Evolutionary conservation across 2,113 vertebrate species (phyloP).

Genomic region (Protomyctophum bolini): DNA sequence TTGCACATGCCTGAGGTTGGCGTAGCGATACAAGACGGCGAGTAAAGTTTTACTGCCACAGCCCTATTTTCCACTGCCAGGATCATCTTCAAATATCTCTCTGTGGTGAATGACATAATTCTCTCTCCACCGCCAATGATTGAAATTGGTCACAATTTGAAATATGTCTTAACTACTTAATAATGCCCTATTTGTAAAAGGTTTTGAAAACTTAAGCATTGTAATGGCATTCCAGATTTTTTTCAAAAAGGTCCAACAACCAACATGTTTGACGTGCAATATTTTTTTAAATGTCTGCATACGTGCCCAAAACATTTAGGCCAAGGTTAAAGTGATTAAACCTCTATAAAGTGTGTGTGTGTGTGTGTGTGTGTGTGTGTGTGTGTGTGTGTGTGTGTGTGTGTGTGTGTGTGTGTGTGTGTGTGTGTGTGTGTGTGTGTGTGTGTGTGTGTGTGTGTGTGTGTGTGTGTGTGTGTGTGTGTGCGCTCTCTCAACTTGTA

Average conservation of each 20-base stretch:
- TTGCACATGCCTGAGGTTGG: constrained; percentile 69
- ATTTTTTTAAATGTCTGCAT: too few relatives aligned
- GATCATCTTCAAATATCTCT: constrained; percentile 52
- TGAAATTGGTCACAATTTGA: constrained; percentile 10
- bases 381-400: too few relatives aligned
- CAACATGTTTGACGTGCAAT: too few relatives aligned
- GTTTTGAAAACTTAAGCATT: too few relatives aligned
- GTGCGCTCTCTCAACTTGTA: constrained; percentile 45
- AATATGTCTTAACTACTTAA: not conserved
- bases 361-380: not conserved
- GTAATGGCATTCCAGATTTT: too few relatives aligned
- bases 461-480: too few relatives aligned
- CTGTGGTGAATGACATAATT: constrained; percentile 37
- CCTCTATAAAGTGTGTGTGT: too few relatives aligned
- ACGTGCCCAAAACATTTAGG: too few relatives aligned
- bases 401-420: too few relatives aligned
- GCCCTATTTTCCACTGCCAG: constrained; percentile 52
- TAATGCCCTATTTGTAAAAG: too few relatives aligned
- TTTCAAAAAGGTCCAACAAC: too few relatives aligned
- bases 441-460: not conserved
- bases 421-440: too few relatives aligned
- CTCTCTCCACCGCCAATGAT: constrained; percentile 7
- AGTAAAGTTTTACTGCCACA: constrained; percentile 49
- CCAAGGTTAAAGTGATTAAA: not conserved
- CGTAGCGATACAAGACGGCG: constrained; percentile 44